Percentiles rank a stretch among this genome's conserved stretches.
Conservation (phyloP, 2,113 vertebrate species). For the Entelurus aequoreus region DNA sequence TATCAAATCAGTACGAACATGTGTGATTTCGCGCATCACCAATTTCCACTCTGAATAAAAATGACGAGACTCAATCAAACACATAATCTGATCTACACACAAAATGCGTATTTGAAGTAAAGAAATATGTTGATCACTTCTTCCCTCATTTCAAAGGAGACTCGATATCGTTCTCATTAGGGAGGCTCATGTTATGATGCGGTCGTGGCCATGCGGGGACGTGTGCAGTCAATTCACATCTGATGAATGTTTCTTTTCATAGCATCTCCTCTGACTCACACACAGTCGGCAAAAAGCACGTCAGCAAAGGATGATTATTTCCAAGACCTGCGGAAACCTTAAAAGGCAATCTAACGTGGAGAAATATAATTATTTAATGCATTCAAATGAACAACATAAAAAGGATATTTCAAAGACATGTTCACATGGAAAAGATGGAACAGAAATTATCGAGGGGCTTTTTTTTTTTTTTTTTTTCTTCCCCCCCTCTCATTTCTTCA, state of each 20-base stretch:
- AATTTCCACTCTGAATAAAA: too few species aligned
- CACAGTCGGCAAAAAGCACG: conserved; percentile 58
- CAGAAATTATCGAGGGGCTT: conserved; percentile 68
- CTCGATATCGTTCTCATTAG: conserved; percentile 40
- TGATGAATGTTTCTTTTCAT: conserved; percentile 63
- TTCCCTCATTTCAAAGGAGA: conserved; percentile 58
- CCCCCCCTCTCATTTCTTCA: conserved; percentile 51
- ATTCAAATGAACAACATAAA: conserved; percentile 66
- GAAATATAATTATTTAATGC: conserved; percentile 66
- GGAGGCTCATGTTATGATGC: conserved; percentile 56
- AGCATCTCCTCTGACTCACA: conserved; percentile 54
- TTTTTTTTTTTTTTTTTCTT: neutral
- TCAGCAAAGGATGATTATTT: conserved; percentile 69
- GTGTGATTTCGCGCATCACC: too few species aligned
- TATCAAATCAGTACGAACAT: too few species aligned
- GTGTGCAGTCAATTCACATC: conserved; percentile 46
- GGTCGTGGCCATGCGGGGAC: conserved; percentile 9
- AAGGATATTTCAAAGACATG: conserved; percentile 68
- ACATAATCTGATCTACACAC: too few species aligned
- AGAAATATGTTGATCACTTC: conserved; percentile 20
- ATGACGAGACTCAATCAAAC: too few species aligned
- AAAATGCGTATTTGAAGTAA: too few species aligned
- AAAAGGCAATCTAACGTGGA: conserved; percentile 60
- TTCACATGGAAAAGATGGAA: conserved; percentile 65
- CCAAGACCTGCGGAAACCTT: conserved; percentile 64